Base-by-base conservation (phyloP, 2,797 vertebrate species). In the Takifugu rubripes region DNA sequence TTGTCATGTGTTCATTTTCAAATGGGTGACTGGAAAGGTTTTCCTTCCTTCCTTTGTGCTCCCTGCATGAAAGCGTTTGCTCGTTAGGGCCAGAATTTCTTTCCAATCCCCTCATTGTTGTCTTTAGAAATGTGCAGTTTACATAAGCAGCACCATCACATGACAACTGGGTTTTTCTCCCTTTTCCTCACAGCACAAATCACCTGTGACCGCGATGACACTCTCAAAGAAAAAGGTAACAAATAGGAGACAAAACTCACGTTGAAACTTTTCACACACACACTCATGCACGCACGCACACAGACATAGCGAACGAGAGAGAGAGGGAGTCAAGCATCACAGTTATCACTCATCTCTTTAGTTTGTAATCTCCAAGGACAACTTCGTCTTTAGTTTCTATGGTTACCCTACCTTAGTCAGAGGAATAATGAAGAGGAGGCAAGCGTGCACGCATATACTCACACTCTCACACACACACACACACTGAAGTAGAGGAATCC, bases 201-300 rank as follows among this genome's bases (percentile, higher is more conserved):
- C 92, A 67, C 88, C 92, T 0, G 88, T 93, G 78, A 93, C 91
- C 52, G 83, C 88, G 42, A 89, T 93, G 92, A 80, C 86, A 1
- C 85, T 93, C 52, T 93, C 92, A 72, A 92, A 91, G 84, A 93
- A 92, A 72, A 92, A 90, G 92, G 92, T 93, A 90, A 87, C 57
- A 72, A 46, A 71, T 53, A 52, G 75, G 54, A 49, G 58, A 56
- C 21, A 47, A 71, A 67, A 75, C 59, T 64, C n/a, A 43, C 59
- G 71, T 71, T 52, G 25, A 72, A 77, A 81, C 66, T 62, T 67
- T 48, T 25, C 24, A 57, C 56, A 36, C 53, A 54, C 49, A 51
- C 31, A 53, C 45, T 68, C 47, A 40, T 14, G 59, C 27, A 62
- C 65, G 72, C 29, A 54, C 47, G 61, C 59, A 0, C 17, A 61